Evolutionary conservation across 2,113 vertebrate species (phyloP).

Genomic region (Butorides virescens): DNA sequence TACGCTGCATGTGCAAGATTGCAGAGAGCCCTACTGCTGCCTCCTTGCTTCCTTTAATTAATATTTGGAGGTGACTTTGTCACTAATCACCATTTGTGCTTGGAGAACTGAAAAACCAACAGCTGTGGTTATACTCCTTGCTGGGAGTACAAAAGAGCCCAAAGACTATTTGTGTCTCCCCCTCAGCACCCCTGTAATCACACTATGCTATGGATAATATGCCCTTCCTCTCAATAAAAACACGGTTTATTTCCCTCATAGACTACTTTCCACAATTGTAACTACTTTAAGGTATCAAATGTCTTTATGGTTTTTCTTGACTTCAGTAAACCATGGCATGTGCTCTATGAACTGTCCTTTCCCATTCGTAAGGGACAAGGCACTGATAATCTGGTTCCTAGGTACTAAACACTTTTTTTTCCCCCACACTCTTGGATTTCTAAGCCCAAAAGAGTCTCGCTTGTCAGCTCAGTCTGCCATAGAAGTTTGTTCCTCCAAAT

Average conservation of each 20-base stretch:
- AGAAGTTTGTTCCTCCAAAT: background rate
- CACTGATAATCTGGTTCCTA: background rate
- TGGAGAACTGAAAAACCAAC: background rate
- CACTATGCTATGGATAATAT: background rate
- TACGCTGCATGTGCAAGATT: background rate
- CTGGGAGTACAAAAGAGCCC: background rate
- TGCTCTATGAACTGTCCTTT: background rate
- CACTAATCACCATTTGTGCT: background rate
- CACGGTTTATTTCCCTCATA: background rate
- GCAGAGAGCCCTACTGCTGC: background rate
- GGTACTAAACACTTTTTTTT: background rate
- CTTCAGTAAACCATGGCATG: background rate
- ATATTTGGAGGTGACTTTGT: background rate
- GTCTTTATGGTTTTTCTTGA: background rate
- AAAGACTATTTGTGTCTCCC: background rate
- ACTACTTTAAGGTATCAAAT: background rate
- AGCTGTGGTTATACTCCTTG: background rate
- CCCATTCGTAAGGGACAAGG: background rate
- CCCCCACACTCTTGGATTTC: rapidly evolving
- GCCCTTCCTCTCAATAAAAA: background rate
- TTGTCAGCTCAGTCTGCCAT: background rate
- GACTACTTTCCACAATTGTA: background rate
- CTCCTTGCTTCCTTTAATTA: background rate
- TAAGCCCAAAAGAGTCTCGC: background rate
- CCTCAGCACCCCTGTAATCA: background rate